Evolutionary conservation across 2,113 vertebrate species (phyloP), one percentile per base, ranked within the genome.

Genomic region (Gymnogyps californianus): DNA sequence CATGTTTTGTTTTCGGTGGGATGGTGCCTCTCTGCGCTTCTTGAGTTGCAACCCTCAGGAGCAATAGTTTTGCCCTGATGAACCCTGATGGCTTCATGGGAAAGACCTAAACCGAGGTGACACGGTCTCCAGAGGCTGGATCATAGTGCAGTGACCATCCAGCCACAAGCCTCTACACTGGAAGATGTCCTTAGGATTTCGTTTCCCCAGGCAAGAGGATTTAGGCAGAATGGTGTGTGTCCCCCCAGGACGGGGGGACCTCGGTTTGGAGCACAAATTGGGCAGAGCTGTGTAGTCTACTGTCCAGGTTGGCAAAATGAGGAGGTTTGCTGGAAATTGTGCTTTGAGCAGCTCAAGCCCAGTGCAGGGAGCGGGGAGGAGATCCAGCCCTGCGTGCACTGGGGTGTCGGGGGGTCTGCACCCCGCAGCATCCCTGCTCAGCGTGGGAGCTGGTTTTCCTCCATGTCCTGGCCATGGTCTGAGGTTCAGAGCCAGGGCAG

Each of bases 391-490:
- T 4, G 12, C 0, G 3, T 28, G 47, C 29, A 40, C 32, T 0
- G 5, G 10, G 21, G 18, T 6, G 6, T 12, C 0, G 3, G 24
- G 13, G 42, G 7, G 4, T 54, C 75, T 31, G 34, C 11, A 11
- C 10, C 61, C 67, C 2, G 0, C 9, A 2, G 1, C n/a, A 6
- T 28, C 76, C 42, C 90, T 11, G 55, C 49, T 57, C 28, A 10
- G 10, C 4, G 0, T 7, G 10, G 31, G 49, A 49, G 62, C 20
- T 28, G 38, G 3, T 40, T 40, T 72, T 66, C 19, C 38, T 44
- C 59, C 1, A 0, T 10, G 11, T 11, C 59, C 59, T 17, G 38
- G 14, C 28, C 1, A 0, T 16, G 76, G 40, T 28, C n/a, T 0
- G 3, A 16, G 34, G 25, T 28, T 61, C 38, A 31, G 38, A 59